These are phyloP conservation scores for Todiramphus saurophagus DNA, from an alignment of 2,113 vertebrate species.

Conservation along the genomic window DNA sequence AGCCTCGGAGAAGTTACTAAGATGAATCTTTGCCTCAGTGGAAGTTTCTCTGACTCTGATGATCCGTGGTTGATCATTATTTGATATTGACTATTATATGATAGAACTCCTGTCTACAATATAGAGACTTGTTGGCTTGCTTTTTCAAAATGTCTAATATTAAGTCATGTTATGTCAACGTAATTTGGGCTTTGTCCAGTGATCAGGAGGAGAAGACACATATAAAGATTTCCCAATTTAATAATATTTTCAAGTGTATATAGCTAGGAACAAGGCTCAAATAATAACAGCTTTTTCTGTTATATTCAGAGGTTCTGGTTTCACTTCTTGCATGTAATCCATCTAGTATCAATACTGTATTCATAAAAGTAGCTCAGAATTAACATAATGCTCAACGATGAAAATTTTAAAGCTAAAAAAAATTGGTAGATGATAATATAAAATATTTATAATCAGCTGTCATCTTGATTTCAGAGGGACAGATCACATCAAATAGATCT, in stretches of 20 bases:
- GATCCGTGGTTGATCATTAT: fast-evolving
- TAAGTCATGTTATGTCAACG: not conserved
- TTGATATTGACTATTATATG: not conserved
- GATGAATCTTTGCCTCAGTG: not conserved
- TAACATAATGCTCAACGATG: not conserved
- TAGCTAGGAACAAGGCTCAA: not conserved
- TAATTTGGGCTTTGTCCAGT: not conserved
- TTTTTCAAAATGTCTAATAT: not conserved
- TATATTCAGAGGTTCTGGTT: not conserved
- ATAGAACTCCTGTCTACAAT: not conserved
- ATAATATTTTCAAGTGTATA: not conserved
- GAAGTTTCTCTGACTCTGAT: not conserved
- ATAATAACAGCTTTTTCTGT: not conserved
- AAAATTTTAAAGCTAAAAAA: not conserved
- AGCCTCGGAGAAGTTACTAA: not conserved
- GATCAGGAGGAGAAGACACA: not conserved
- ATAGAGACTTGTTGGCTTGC: not conserved
- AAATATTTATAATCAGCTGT: conserved; percentile 40
- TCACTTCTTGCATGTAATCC: not conserved
- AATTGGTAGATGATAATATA: not conserved
- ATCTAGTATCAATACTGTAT: not conserved
- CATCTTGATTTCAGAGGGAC: conserved; percentile 32
- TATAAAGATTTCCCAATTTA: not conserved
- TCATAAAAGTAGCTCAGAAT: not conserved
- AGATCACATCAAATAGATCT: conserved; percentile 24